phyloP scores from a whole-genome alignment of 2,888 invertebrate species.

The Nephrotoma appendiculata region DNA sequence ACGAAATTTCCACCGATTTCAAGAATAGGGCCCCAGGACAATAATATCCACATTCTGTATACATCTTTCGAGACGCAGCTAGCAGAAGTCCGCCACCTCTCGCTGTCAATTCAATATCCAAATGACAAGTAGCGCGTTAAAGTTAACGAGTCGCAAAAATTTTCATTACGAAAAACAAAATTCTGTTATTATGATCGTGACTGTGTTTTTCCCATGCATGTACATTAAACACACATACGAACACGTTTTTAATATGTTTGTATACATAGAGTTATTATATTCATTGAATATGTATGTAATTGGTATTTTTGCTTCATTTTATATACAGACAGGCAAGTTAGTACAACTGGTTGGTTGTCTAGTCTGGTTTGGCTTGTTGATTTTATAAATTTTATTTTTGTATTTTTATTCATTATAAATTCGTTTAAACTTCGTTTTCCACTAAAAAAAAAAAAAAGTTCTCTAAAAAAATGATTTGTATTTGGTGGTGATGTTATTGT shows the following conservation, averaged over 20 bases:
- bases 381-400: neutral
- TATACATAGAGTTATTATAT: neutral
- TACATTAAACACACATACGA: neutral
- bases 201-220: neutral
- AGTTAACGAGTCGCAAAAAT: too few species aligned
- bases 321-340: neutral
- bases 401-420: slow-evolving; percentile 1
- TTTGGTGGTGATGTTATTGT: neutral
- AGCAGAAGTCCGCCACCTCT: too few species aligned
- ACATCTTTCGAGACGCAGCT: too few species aligned
- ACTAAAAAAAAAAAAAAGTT: neutral
- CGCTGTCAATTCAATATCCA: too few species aligned
- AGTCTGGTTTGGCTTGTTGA: slow-evolving; percentile 3
- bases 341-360: slow-evolving; percentile 1
- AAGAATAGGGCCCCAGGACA: too few species aligned
- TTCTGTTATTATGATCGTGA: neutral
- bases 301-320: neutral
- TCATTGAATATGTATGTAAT: neutral
- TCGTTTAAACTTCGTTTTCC: slow-evolving; percentile 1
- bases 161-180: too few species aligned
- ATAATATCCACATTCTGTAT: too few species aligned
- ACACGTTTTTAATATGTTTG: neutral
- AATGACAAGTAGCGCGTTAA: too few species aligned
- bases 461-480: neutral
- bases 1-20: too few species aligned